Conservation (phyloP, 2,888 invertebrate species). For the Nomada lathburiana region DNA sequence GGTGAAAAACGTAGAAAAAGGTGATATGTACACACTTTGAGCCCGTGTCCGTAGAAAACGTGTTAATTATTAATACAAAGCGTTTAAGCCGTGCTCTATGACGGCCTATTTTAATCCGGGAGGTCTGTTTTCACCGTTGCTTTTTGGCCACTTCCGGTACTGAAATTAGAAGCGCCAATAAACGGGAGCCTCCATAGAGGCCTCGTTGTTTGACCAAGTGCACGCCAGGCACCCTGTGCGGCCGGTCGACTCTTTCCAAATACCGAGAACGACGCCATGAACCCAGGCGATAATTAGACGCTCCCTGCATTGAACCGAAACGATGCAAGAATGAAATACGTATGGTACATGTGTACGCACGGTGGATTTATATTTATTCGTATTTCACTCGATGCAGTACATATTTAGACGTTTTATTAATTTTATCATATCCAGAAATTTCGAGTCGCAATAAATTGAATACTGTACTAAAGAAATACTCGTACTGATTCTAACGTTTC, state of each 20-base stretch:
- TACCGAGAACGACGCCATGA: constrained; percentile 52
- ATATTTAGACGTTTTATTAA: no score
- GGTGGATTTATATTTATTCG: no score
- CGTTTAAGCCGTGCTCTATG: constrained; percentile 49
- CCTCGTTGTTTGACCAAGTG: constrained; percentile 76
- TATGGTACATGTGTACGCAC: background rate
- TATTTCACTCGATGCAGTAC: no score
- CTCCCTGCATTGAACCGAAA: background rate
- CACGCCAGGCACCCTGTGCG: constrained; percentile 56
- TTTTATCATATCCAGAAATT: no score
- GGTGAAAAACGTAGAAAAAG: background rate
- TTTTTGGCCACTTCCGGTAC: constrained; percentile 81
- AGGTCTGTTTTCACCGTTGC: constrained; percentile 78
- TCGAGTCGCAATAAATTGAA: no score
- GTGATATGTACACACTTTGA: background rate
- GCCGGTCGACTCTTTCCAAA: constrained; percentile 44
- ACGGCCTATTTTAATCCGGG: constrained; percentile 76
- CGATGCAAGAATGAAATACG: background rate
- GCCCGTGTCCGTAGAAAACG: constrained; percentile 31
- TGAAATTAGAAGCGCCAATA: constrained; percentile 82
- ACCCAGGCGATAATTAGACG: constrained; percentile 40
- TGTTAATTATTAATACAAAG: constrained; percentile 75
- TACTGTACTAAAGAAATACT: no score
- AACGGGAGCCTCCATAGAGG: constrained; percentile 70
- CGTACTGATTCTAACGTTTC: no score